Base-by-base conservation (phyloP, 2,888 invertebrate genomes). In the Scotopteryx bipunctaria region DNA sequence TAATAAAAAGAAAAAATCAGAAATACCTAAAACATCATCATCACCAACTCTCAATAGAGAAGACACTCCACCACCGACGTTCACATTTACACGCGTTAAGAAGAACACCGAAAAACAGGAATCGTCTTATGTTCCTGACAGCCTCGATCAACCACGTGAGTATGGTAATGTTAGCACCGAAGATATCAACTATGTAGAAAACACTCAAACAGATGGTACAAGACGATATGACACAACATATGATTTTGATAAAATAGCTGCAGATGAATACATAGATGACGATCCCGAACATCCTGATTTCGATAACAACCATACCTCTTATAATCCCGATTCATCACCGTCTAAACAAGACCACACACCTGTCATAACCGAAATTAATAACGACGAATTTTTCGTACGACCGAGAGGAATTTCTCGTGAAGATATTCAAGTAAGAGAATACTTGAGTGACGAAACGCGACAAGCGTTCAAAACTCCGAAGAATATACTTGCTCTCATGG, bases 321-420 rank as follows among this genome's bases (percentile, higher is more conserved):
- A 83, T 3, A 73, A 73, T 49, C 72, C 81, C n/a, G 73, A 84
- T 45, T 76, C 80, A 57, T 81, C 85, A 75, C 83, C 82, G 67
- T 76, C 80, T 67, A 85, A 83, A 67, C 81, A 83, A 81, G 86
- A 90, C 80, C 85, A 83, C 76, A 86, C 83, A 67, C 88, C 81
- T 77, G 94, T 95, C 2, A 92, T 97, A 69, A 96, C 96, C 84
- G 96, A 96, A 87, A 95, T 96, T 61, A 94, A 96, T 74, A 95
- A 95, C 32, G 96, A 97, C 80, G 96, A 97, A 86, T 97, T 96
- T 88, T 96, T 96, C 78, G 90, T 96, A 55, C 92, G 96, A 63
- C 94, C 95, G 80, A 94, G 95, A 76, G 96, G 95, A 56, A 94
- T 96, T 71, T 95, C 96, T 59, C 94, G 94, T 71, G 96, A 96